A percentile compares a stretch with the other conserved stretches of the same genome.
These are phyloP conservation scores for Doris montereyensis DNA, from an alignment of 2,888 invertebrate genomes.

Conservation along the genomic window DNA sequence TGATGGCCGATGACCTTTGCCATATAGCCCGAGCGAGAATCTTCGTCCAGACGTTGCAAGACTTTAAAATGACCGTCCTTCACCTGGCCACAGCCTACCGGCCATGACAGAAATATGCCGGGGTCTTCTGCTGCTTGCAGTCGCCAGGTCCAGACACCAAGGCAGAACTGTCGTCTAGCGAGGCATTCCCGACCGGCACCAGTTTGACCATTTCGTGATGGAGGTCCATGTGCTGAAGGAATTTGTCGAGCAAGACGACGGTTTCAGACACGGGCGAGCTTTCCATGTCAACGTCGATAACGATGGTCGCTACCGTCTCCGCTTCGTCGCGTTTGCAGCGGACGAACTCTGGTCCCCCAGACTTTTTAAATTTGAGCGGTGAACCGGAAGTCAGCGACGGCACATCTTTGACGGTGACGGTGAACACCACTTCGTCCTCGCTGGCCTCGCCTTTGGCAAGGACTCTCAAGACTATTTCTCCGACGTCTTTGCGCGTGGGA, in stretches of 20 bases:
- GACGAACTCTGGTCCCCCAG: conserved; percentile 53
- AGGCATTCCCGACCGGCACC: conserved; percentile 59
- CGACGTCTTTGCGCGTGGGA: conserved; percentile 78
- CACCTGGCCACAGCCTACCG: conserved; percentile 83
- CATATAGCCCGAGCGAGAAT: conserved; percentile 82
- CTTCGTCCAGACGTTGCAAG: conserved; percentile 81
- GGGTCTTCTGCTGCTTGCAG: conserved; percentile 53
- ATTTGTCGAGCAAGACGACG: conserved; percentile 72
- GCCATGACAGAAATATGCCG: conserved; percentile 72
- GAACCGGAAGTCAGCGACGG: conserved; percentile 36
- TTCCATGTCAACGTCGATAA: conserved; percentile 80
- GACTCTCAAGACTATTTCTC: conserved; percentile 77
- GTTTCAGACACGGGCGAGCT: conserved; percentile 75
- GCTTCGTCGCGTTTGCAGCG: conserved; percentile 74
- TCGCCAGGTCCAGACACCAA: conserved; percentile 70
- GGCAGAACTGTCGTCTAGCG: conserved; percentile 66
- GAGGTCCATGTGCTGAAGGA: conserved; percentile 62
- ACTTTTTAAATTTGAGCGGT: conserved; percentile 37
- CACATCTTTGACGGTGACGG: conserved; percentile 77
- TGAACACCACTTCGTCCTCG: conserved; percentile 79
- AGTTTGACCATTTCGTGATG: conserved; percentile 63
- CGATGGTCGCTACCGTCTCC: conserved; percentile 79
- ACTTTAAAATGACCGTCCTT: conserved; percentile 79
- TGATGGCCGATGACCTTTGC: conserved; percentile 81
- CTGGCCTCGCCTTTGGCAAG: conserved; percentile 60